Conservation (phyloP, 2,888 invertebrate genomes). For the Thecocarcelia acutangulata region DNA sequence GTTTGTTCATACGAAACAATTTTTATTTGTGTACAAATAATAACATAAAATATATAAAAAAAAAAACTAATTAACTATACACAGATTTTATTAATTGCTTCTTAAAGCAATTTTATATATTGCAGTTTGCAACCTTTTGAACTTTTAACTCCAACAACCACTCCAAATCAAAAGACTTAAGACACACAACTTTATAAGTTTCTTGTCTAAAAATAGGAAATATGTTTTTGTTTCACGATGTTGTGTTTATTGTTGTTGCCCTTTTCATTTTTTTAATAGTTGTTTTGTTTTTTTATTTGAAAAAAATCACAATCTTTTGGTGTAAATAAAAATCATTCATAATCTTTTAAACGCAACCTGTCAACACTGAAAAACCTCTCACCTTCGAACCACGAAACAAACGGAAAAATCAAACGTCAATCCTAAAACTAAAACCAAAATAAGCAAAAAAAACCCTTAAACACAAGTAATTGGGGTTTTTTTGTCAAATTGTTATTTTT, state of each 20-base stretch:
- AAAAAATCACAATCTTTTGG: not conserved
- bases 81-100: too few relatives aligned
- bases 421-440: conserved; percentile 9
- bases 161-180: too few relatives aligned
- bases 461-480: conserved; percentile 24
- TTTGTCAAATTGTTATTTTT: conserved; percentile 26
- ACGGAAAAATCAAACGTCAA: conserved; percentile 8
- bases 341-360: conserved; percentile 66
- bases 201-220: too few relatives aligned
- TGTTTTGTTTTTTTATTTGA: conserved; percentile 23
- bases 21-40: conserved; percentile 8
- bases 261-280: conserved; percentile 26
- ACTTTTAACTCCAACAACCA: too few relatives aligned
- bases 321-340: conserved; percentile 38
- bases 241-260: not conserved
- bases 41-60: too few relatives aligned
- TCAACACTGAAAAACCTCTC: conserved; percentile 61
- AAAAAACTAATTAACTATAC: too few relatives aligned
- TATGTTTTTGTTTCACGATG: too few relatives aligned
- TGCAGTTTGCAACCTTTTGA: too few relatives aligned
- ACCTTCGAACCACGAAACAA: conserved; percentile 42
- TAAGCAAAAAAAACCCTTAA: not conserved
- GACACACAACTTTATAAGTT: too few relatives aligned
- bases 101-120: too few relatives aligned
- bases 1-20: too few relatives aligned